phyloP scores from a whole-genome alignment of 2,888 invertebrate species.

The Cantharis lateralis region DNA sequence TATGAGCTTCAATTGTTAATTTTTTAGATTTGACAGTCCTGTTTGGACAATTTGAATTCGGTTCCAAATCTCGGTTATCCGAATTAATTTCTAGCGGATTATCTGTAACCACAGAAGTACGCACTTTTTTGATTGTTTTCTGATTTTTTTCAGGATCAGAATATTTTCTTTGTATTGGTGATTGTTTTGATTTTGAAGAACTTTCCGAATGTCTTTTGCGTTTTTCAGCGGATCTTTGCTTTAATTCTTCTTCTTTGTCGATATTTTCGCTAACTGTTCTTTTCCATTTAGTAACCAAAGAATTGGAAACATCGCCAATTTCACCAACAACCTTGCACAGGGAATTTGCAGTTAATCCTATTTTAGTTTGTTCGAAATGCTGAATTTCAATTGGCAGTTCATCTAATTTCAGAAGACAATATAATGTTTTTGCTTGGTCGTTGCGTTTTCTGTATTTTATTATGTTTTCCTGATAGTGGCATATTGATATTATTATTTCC shows the following conservation, averaged over 20 bases:
- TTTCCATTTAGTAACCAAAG: constrained; percentile 87
- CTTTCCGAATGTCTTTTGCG: constrained; percentile 28
- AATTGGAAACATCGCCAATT: constrained; percentile 79
- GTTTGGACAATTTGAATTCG: neutral
- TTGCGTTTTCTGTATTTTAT: constrained; percentile 70
- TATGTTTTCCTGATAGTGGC: constrained; percentile 76
- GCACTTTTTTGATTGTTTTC: neutral
- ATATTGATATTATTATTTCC: constrained; percentile 54
- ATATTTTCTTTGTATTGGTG: neutral
- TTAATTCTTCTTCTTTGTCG: constrained; percentile 24
- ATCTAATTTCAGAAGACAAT: constrained; percentile 76
- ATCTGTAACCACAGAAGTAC: neutral
- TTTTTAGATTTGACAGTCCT: neutral
- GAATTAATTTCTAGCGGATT: no score
- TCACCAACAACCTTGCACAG: constrained; percentile 80
- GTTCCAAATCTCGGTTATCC: no score
- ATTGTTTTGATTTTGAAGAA: constrained; percentile 12
- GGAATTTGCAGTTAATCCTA: constrained; percentile 87
- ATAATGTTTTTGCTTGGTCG: constrained; percentile 63
- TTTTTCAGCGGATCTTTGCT: constrained; percentile 13
- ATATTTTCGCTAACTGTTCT: constrained; percentile 79
- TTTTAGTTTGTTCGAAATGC: constrained; percentile 85
- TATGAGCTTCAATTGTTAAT: neutral
- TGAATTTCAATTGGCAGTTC: constrained; percentile 77
- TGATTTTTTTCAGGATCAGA: neutral